phyloP scores from a whole-genome alignment of 2,797 vertebrate genomes.

The Peromyscus aztecus region DNA sequence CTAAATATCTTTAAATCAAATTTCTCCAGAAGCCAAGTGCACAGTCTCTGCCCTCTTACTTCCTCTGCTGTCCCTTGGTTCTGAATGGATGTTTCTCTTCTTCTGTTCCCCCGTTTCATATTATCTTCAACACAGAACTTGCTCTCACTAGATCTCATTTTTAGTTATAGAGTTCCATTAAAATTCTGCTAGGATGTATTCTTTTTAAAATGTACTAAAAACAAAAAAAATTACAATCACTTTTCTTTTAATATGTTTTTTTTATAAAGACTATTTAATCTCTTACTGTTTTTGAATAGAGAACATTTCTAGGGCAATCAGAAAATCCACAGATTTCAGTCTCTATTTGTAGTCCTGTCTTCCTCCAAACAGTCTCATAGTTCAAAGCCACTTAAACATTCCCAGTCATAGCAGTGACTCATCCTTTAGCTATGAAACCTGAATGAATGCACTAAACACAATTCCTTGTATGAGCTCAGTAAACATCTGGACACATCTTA shows the following conservation, averaged over 20 bases:
- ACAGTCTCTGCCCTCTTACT: neutral
- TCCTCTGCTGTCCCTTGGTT: neutral
- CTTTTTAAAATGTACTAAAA: neutral
- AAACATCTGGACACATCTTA: slow-evolving; percentile 68
- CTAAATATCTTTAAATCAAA: neutral
- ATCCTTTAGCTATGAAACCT: neutral
- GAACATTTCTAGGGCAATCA: neutral
- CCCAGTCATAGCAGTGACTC: slow-evolving; percentile 45
- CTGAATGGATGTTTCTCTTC: neutral
- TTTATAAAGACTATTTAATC: slow-evolving; percentile 31
- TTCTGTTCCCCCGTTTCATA: neutral
- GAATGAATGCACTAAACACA: slow-evolving; percentile 39
- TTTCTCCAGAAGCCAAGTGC: neutral
- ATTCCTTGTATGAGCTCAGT: slow-evolving; percentile 6
- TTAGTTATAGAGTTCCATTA: slow-evolving; percentile 8
- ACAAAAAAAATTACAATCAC: neutral
- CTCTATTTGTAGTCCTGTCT: neutral
- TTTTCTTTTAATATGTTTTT: slow-evolving; percentile 48
- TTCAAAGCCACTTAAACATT: slow-evolving; percentile 65
- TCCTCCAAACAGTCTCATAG: neutral
- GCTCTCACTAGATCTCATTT: neutral
- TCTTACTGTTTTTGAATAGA: slow-evolving; percentile 40
- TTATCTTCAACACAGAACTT: neutral
- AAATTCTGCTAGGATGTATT: neutral
- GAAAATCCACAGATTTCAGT: slow-evolving; percentile 40